These are phyloP conservation scores for Mesopsocus fuscifrons DNA, from an alignment of 2,888 invertebrate species.

Conservation along the genomic window DNA sequence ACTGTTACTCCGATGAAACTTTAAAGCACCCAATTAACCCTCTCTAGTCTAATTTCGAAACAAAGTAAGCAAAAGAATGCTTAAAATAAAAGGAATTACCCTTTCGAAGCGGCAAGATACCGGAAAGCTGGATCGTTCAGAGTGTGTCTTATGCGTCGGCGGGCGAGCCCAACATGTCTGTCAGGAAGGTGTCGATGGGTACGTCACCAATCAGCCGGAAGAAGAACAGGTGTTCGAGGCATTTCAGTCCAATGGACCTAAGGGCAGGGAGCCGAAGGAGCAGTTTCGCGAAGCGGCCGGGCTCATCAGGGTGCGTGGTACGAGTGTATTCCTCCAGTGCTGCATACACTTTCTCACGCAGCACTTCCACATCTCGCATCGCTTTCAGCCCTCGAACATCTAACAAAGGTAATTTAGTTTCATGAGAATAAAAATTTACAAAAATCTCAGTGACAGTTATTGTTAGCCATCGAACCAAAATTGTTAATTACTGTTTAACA, in stretches of 20 bases:
- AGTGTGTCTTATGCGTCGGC: no score
- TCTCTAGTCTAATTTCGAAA: no score
- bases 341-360: conserved; percentile 89
- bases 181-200: conserved; percentile 66
- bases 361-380: conserved; percentile 57
- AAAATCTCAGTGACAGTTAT: no score
- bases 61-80: no score
- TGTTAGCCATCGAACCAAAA: no score
- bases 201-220: conserved; percentile 80
- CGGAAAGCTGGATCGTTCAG: no score
- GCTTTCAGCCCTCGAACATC: conserved; percentile 80
- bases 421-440: no score
- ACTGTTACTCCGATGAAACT: no score
- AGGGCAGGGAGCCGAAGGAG: conserved; percentile 74
- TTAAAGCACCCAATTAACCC: no score
- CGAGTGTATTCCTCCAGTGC: conserved; percentile 91
- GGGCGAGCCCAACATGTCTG: conserved; percentile 58
- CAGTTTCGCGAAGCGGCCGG: conserved; percentile 88
- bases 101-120: no score
- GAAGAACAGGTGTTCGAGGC: conserved; percentile 87
- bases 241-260: conserved; percentile 81
- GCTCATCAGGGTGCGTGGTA: conserved; percentile 70
- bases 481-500: no score
- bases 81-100: no score
- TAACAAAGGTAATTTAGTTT: conserved; percentile 23